Base-by-base conservation (phyloP, 2,113 vertebrate species). In the Telmatochromis brachygnathus region DNA sequence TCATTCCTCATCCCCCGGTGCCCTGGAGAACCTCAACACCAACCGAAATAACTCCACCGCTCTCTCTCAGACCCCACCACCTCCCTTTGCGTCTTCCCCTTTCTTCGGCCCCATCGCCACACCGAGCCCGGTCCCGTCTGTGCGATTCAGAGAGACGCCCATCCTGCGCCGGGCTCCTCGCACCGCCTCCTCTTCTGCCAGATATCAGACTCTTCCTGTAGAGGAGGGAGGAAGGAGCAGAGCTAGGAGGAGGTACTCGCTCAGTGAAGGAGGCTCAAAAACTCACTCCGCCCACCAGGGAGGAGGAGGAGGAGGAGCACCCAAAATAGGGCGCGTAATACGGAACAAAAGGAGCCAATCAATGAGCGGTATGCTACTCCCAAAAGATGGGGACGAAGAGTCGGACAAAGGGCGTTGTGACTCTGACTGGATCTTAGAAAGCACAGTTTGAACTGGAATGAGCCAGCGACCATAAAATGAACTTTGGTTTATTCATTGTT, bases 11-110 rank as follows among this genome's bases (percentile, higher is more conserved):
- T 23, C 85, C 33, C 62, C 82, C n/a, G 33, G 68, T 12, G 80
- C 91, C 23, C 54, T 93, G 39, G 98, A 99, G 93, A 96, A 97
- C 88, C 98, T 97, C 82, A 99, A 99, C 96, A 98, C 97, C 88
- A 99, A 99, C 97, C 97, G 98, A 86, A 99, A 99, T 96, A 99
- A 99, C 96, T 99, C 98, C 90, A 98, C 98, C 65, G 96, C 97
- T 13, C 96, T 98, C 89, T 97, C 97, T 96, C 95, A 96, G 82
- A 91, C 91, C 11, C 92, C 88, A 1, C 87, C 87, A 86, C 88
- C 92, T 83, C 84, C 92, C 82, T 65, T 84, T 9, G 2, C 6
- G 1, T 81, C 88, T 0, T 51, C 89, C 37, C 21, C 83, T 7
- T 91, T 86, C 83, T 82, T 88, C 89, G 28, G 47, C 81, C 80